Evolutionary conservation across 2,888 invertebrate species (phyloP).

Genomic region (Caenorhabditis zanzibari): DNA sequence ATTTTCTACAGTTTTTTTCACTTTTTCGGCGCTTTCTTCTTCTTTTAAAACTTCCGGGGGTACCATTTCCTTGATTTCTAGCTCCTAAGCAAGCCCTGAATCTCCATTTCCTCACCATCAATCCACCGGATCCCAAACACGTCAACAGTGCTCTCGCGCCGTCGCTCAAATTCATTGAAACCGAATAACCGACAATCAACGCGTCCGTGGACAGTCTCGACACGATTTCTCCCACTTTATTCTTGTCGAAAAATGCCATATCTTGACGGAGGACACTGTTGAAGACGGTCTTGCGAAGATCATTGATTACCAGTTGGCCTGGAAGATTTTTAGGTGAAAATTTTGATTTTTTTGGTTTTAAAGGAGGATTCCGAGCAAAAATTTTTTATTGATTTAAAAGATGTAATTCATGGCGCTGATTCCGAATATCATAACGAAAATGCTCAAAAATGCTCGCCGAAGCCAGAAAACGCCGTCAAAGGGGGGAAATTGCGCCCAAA

Average conservation of each 20-base stretch:
- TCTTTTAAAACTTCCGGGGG: not conserved
- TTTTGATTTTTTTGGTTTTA: not conserved
- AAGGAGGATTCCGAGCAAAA: too few species aligned
- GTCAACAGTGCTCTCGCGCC: slow-evolving; percentile 93
- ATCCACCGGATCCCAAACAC: slow-evolving; percentile 91
- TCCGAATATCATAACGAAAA: not conserved
- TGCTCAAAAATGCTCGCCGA: not conserved
- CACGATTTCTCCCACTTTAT: slow-evolving; percentile 88
- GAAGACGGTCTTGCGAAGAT: slow-evolving; percentile 84
- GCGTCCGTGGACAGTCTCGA: slow-evolving; percentile 94
- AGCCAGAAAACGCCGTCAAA: slow-evolving; percentile 13
- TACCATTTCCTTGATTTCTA: too few species aligned
- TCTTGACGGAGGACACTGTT: slow-evolving; percentile 83
- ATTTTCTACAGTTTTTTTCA: too few species aligned
- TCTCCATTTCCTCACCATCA: slow-evolving; percentile 89
- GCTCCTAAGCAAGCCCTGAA: too few species aligned
- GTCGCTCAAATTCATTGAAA: slow-evolving; percentile 96
- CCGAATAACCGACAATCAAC: slow-evolving; percentile 92
- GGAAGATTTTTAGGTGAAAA: slow-evolving; percentile 77
- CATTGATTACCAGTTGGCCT: slow-evolving; percentile 90
- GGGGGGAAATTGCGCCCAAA: too few species aligned
- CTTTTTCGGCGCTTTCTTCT: too few species aligned
- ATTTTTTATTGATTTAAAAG: too few species aligned
- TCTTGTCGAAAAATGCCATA: slow-evolving; percentile 84
- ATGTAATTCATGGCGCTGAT: not conserved